Percentiles rank a stretch among this genome's conserved stretches.
Conservation (phyloP, 1,140 invertebrate genomes). For the Camponotus floridanus region DNA sequence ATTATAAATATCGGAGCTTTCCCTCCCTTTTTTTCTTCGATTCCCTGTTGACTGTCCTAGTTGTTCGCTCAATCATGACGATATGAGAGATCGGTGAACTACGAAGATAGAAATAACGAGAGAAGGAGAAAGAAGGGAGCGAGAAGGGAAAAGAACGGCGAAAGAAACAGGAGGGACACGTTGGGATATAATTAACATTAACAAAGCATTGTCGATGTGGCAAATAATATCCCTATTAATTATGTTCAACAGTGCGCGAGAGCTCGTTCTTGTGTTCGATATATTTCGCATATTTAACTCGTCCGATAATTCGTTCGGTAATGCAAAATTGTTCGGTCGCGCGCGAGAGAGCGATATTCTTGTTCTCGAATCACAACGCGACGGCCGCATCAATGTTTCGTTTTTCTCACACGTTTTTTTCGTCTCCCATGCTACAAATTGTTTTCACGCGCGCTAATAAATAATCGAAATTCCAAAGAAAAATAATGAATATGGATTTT, state of each 20-base stretch:
- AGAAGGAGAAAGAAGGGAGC: neutral
- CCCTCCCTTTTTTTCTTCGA: neutral
- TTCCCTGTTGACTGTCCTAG: slow-evolving; percentile 32
- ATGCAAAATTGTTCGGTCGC: slow-evolving; percentile 39
- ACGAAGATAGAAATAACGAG: neutral
- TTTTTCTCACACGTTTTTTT: slow-evolving; percentile 1
- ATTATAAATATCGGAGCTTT: slow-evolving; percentile 54
- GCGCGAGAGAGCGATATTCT: neutral
- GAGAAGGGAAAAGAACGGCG: neutral
- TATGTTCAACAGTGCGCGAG: slow-evolving; percentile 34
- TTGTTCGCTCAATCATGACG: slow-evolving; percentile 25
- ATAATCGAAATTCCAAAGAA: slow-evolving; percentile 8
- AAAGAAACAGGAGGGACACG: neutral
- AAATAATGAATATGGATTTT: neutral
- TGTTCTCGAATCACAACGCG: neutral
- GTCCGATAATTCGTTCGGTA: slow-evolving; percentile 68
- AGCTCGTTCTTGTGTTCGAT: neutral
- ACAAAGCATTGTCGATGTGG: slow-evolving; percentile 64
- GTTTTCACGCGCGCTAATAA: neutral
- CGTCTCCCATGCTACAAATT: neutral
- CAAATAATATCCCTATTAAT: slow-evolving; percentile 76
- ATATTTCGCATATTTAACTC: slow-evolving; percentile 65
- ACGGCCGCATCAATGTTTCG: neutral
- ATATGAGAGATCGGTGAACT: slow-evolving; percentile 27
- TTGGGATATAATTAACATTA: slow-evolving; percentile 70